These are phyloP conservation scores for Plestiodon gilberti DNA, from an alignment of 2,113 vertebrate genomes.

Conservation along the genomic window DNA sequence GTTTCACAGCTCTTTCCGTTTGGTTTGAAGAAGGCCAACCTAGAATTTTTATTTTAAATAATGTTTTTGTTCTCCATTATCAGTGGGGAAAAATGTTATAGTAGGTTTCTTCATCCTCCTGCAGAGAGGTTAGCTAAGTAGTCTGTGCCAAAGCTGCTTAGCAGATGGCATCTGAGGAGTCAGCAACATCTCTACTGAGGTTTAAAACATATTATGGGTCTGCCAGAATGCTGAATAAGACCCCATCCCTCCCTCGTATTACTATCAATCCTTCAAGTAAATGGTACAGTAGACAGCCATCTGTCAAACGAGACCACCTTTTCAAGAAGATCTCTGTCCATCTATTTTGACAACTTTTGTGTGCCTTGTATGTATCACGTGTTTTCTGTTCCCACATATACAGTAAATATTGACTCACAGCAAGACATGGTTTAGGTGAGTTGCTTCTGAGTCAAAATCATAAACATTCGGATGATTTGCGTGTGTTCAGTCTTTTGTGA, in stretches of 20 bases:
- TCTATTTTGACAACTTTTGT: slow-evolving; percentile 23
- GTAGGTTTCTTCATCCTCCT: neutral
- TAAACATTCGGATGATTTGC: neutral
- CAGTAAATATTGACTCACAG: neutral
- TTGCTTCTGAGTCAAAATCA: neutral
- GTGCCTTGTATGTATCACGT: neutral
- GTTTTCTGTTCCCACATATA: neutral
- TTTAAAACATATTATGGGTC: slow-evolving; percentile 52
- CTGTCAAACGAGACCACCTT: slow-evolving; percentile 58
- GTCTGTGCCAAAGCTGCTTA: slow-evolving; percentile 66
- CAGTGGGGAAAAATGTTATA: neutral
- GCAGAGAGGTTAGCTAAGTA: slow-evolving; percentile 42
- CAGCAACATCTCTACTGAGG: slow-evolving; percentile 55
- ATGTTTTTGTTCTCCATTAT: neutral
- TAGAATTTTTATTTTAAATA: rapidly evolving
- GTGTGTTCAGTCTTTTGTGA: neutral
- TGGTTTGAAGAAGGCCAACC: neutral
- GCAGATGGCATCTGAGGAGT: slow-evolving; percentile 66
- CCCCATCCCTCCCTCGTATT: slow-evolving; percentile 27
- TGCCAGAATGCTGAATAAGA: slow-evolving; percentile 53
- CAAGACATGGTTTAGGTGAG: neutral
- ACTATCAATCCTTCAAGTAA: slow-evolving; percentile 16
- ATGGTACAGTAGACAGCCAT: slow-evolving; percentile 61
- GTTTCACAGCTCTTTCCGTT: neutral
- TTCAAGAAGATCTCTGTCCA: slow-evolving; percentile 1